Base-by-base conservation (phyloP, 2,797 vertebrate genomes). In the Syngnathus acus region DNA sequence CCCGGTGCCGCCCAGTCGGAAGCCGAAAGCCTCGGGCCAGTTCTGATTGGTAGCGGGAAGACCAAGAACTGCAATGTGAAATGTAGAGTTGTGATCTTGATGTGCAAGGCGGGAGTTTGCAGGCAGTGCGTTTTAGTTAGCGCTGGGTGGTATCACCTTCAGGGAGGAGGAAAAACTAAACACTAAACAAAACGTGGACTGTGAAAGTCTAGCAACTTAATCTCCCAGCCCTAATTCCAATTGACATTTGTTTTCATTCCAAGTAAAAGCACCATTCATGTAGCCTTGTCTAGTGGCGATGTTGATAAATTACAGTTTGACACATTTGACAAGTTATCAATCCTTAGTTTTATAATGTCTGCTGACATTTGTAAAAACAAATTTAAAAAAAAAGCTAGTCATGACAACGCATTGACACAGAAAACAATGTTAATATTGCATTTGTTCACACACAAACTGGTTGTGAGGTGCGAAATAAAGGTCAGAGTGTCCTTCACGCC, bases 11-110 rank as follows among this genome's bases (percentile, higher is more conserved):
- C 92, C 90, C 55, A 99, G 89, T 23, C 89, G 87, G 88, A 99
- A 99, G 63, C 97, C 96, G 62, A 99, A 99, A 5, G 93, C 93
- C 67, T 98, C 96, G 0, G 96, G 97, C 97, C 97, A 99, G 79
- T 93, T 94, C 84, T 95, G 90, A 84, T 98, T 99, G 83, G 89
- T 95, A 8, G 89, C 78, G 0, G 93, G 94, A 88, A 97, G 95
- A 67, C 91, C 89, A 59, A 93, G 68, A 60, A 89, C 95, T 95
- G 84, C 6, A 70, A 61, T 43, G 70, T 67, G 65, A 45, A 54
- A 26, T 11, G 17, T 26, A 62, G n/a, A 50, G 19, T 45, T 26
- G 1, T 6, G 55, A 11, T 13, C 1, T 40, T 42, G 21, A 62
- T 10, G 39, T 9, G 16, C 16, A 10, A 10, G 37, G 4, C 1